Evolutionary conservation across 2,888 invertebrate species (phyloP), one percentile per base, ranked within the genome.

Genomic region (Nomada ruficornis): DNA sequence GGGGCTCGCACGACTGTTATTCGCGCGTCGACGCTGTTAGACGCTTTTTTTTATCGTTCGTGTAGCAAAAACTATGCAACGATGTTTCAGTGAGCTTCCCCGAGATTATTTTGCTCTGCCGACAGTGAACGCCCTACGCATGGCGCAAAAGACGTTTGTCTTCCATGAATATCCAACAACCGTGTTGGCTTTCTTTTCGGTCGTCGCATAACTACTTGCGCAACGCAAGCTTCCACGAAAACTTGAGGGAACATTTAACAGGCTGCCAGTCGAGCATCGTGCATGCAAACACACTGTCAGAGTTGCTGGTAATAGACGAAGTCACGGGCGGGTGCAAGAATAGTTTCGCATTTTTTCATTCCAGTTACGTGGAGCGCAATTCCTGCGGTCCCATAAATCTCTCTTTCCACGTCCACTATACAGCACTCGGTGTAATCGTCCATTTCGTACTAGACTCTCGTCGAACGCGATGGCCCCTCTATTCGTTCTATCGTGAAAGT

Each of bases 321-420:
- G 76, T 72, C 65, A 36, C 36, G 36, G 36, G 47, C 77, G 69
- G 62, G 11, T 57, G 71, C 72, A 79, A 50, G 83, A 86, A 87
- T 87, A 86, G 84, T 88, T 87, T 73, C 77, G 70, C 64, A 55
- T 70, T 69, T 80, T 80, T 59, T 65, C 75, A 62, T 80, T 77
- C 77, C 63, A 64, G 85, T 82, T 88, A 82, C 88, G 82, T 80
- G 82, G 75, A 69, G 79, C 86, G 80, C 82, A 89, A 89, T 89
- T 88, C 88, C 88, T 89, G 88, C 83, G 89, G 86, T 82, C 81
- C 82, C 86, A 88, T 89, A 88, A 85, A 88, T 89, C 89, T 88
- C 65, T 65, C 68, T 78, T 70, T 78, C 72, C 82, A 69, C 64
- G 85, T 55, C 77, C 73, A 72, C 83, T 83, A 67, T 80, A 77